Evolutionary conservation across 2,888 invertebrate species (phyloP).

Genomic region (Acanthosepion esculentum): DNA sequence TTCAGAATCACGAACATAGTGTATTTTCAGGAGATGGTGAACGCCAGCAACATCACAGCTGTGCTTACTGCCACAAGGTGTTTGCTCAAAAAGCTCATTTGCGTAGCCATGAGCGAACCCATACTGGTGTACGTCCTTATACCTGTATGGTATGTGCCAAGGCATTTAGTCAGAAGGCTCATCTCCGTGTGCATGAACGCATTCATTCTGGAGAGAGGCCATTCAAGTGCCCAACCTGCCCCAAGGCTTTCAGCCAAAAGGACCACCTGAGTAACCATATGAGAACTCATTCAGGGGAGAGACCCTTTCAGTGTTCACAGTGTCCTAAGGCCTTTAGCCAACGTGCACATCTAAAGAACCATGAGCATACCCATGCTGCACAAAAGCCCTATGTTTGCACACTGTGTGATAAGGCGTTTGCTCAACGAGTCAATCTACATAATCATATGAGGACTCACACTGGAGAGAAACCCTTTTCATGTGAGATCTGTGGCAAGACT

Average conservation of each 20-base stretch:
- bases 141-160: background rate
- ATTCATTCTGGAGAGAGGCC: constrained; percentile 21
- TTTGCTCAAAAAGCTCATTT: constrained; percentile 42
- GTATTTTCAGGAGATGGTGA: constrained; percentile 36
- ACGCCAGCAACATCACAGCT: constrained; percentile 34
- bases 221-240: constrained; percentile 37
- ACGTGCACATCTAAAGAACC: constrained; percentile 41
- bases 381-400: constrained; percentile 40
- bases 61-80: constrained; percentile 44
- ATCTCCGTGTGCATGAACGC: constrained; percentile 40
- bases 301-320: constrained; percentile 40
- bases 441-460: constrained; percentile 43
- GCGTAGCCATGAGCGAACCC: constrained; percentile 39
- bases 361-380: constrained; percentile 37
- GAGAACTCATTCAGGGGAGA: constrained; percentile 38
- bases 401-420: constrained; percentile 42
- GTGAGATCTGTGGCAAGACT: constrained; percentile 40
- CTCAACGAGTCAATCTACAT: constrained; percentile 12
- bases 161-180: constrained; percentile 38
- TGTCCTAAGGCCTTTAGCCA: constrained; percentile 36
- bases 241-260: constrained; percentile 44
- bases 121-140: constrained; percentile 35
- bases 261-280: constrained; percentile 44
- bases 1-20: constrained; percentile 44
- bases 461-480: constrained; percentile 41